phyloP scores from a whole-genome alignment of 2,113 vertebrate genomes.

The Turdus rufiventris region DNA sequence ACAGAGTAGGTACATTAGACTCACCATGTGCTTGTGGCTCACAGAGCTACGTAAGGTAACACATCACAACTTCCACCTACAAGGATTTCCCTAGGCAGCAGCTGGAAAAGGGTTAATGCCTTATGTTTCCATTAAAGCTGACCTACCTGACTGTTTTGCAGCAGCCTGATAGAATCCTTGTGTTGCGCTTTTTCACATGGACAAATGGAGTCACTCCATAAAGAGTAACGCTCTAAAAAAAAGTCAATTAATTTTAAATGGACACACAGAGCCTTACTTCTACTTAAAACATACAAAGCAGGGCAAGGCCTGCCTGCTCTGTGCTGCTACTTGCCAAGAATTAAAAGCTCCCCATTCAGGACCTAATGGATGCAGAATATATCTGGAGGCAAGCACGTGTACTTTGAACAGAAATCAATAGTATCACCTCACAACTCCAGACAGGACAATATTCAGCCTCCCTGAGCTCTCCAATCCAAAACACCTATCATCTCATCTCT shows the following conservation, averaged over 20 bases:
- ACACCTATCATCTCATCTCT: background rate
- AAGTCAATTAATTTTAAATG: constrained; percentile 64
- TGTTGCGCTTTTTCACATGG: constrained; percentile 61
- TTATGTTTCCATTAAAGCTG: constrained; percentile 70
- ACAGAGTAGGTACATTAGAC: background rate
- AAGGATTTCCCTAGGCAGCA: constrained; percentile 38
- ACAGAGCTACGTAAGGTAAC: background rate
- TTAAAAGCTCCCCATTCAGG: constrained; percentile 48
- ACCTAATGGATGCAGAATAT: background rate
- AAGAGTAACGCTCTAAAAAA: constrained; percentile 8
- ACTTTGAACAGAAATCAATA: constrained; percentile 55
- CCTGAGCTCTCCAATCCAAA: background rate
- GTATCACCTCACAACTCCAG: background rate
- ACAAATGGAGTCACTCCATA: constrained; percentile 54
- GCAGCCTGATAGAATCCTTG: constrained; percentile 42
- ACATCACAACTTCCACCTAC: constrained; percentile 11
- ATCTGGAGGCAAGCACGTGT: background rate
- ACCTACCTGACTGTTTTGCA: constrained; percentile 65
- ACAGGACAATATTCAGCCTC: background rate
- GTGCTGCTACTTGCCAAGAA: constrained; percentile 47
- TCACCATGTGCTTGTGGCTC: background rate
- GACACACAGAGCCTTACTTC: constrained; percentile 21
- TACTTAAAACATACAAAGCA: background rate
- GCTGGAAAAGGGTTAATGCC: constrained; percentile 72
- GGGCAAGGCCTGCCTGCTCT: constrained; percentile 2